Base-by-base conservation (phyloP, 2,888 invertebrate genomes). In the Spisula subtruncata region DNA sequence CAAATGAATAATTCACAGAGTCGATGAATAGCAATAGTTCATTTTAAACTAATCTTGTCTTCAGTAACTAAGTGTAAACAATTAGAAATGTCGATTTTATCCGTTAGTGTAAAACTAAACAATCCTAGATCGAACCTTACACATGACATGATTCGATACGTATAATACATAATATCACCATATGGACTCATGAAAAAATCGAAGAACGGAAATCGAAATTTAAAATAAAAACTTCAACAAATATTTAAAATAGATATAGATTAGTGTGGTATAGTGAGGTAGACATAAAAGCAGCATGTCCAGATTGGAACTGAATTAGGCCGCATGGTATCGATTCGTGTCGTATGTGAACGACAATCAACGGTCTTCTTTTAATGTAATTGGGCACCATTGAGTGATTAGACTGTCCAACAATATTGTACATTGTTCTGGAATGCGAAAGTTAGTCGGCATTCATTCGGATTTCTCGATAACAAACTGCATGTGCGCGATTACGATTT, bases 321-420 rank as follows among this genome's bases (percentile, higher is more conserved):
- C 32, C 75, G 75, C 32, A 32, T 32, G 75, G 16, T 75, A 75
- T 75, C 16, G 75, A 75, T 75, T 75, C 18, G 32, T 18, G 12
- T 35, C 35, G 32, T 32, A 75, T 12, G 60, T n/a, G 25, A 66
- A 66, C 60, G 60, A 75, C 35, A 35, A 35, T 35, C 35, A 35
- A 75, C 75, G 35, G n/a, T 75, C 75, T 75, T 75, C 75, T 75
- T 75, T 75, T 75, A 75, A 75, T 75, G 75, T 75, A 75, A 75
- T 75, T 75, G 75, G 75, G 35, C 75, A 75, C 29, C 32, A 75
- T 75, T 75, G 75, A 75, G 35, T 75, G 75, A 75, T 75, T 75
- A 75, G 16, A 75, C 32, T 35, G 75, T 75, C 75, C 35, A 16
- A 32, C 35, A 35, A 32, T 75, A 75, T 75, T 75, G 75, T 75